Base-by-base conservation (phyloP, 1,140 invertebrate species). In the Tetragnatha versicolor region DNA sequence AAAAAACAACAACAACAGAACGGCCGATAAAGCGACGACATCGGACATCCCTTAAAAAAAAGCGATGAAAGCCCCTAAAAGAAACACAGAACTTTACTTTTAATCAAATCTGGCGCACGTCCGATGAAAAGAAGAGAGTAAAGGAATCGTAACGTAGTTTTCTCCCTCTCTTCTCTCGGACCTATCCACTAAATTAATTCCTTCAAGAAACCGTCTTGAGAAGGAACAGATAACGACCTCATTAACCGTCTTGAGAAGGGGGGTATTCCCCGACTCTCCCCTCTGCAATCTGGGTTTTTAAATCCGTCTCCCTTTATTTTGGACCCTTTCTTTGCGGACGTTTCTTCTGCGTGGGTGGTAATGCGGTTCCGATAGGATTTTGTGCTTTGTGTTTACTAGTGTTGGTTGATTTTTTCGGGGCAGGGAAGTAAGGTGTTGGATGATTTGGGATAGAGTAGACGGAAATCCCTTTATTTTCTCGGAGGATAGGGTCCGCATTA, bases 111-210 rank as follows among this genome's bases (percentile, higher is more conserved):
- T 37, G 33, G 20, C 17, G 25, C 20, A 55, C 55, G 17, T 60
- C 14, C n/a, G 31, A 27, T 5, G 6, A 17, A 39, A 22, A 35
- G 7, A n/a, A n/a, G n/a, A n/a, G n/a, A n/a, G n/a, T n/a, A n/a
- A n/a, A n/a, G n/a, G n/a, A n/a, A n/a, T n/a, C 20, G 12, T 60
- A 60, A n/a, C 6, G 31, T 3, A 60, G 31, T 35, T 60, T 35
- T 29, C 31, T 20, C 35, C 20, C 27, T 0, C 12, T 6, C 55
- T 60, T n/a, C n/a, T n/a, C n/a, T n/a, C n/a, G n/a, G n/a, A n/a
- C n/a, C n/a, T n/a, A 45, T 45, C 29, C 55, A 60, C 7, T 60
- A 60, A 60, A 60, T 60, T 33, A 60, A 60, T 33, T 35, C 55
- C 14, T 60, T 60, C 10, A 17, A 60, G 17, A 60, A 60, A 60